These are phyloP conservation scores for Salvelinus alpinus DNA, from an alignment of 2,113 vertebrate species.

Conservation along the genomic window DNA sequence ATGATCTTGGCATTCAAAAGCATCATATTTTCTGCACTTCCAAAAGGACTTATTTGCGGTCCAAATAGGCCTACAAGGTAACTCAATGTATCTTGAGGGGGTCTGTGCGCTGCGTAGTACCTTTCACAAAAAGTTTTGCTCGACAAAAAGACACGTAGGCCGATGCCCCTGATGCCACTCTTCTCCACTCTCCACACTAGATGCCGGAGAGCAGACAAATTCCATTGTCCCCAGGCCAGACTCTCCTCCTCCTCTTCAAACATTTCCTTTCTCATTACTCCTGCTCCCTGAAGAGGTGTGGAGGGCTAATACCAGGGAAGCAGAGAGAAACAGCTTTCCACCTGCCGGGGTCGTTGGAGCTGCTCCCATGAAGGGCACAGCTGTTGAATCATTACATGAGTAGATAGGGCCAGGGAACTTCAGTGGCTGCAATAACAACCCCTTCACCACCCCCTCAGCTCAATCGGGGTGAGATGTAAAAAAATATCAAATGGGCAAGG, in stretches of 20 bases:
- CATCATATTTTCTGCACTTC: no score
- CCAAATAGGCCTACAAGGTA: no score
- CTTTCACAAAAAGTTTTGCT: no score
- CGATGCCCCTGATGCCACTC: constrained; percentile 32
- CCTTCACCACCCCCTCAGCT: constrained; percentile 27
- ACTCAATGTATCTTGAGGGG: no score
- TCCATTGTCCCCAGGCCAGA: constrained; percentile 49
- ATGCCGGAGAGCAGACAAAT: constrained; percentile 58
- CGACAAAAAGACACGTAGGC: no score
- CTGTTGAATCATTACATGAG: constrained; percentile 57
- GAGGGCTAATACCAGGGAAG: constrained; percentile 32
- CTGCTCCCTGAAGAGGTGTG: constrained; percentile 43
- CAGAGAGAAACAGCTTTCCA: constrained; percentile 42
- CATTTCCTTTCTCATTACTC: constrained; percentile 46
- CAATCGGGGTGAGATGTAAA: constrained; percentile 15
- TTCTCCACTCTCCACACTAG: constrained; percentile 4
- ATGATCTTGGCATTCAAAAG: no score
- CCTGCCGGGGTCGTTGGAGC: constrained; percentile 50
- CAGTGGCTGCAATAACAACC: constrained; percentile 49
- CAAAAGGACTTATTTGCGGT: no score
- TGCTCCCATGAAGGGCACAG: constrained; percentile 62
- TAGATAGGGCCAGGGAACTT: no score
- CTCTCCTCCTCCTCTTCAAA: constrained; percentile 36
- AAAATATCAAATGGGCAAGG: not conserved
- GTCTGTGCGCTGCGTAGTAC: no score